Conservation (phyloP, 2,888 invertebrate genomes). For the Platyscelio sp. region DNA sequence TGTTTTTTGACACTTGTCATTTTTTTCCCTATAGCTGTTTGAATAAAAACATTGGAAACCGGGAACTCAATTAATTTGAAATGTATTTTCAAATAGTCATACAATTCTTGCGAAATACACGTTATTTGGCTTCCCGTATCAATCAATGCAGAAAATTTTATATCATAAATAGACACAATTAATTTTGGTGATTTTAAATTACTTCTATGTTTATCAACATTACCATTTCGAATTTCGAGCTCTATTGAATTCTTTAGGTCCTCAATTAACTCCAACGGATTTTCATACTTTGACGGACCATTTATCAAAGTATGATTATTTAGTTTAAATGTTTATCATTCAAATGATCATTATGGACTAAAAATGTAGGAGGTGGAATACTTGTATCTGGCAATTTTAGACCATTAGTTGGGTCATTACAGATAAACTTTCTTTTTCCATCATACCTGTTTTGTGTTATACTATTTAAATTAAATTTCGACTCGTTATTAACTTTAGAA, state of each 20-base stretch:
- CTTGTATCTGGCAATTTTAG: too few species aligned
- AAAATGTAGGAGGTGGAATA: too few species aligned
- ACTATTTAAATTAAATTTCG: too few species aligned
- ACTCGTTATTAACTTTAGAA: too few species aligned
- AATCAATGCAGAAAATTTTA: constrained; percentile 25
- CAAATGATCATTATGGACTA: too few species aligned
- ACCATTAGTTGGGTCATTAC: too few species aligned
- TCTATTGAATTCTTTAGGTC: not conserved
- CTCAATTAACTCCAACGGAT: constrained; percentile 14
- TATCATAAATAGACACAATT: not conserved
- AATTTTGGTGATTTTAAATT: not conserved
- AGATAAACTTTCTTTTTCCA: too few species aligned
- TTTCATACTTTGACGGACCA: constrained; percentile 20
- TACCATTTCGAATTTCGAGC: not conserved
- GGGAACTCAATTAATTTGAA: constrained; percentile 39
- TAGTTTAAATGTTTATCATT: constrained; percentile 18
- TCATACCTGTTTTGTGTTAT: too few species aligned
- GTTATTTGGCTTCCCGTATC: constrained; percentile 70
- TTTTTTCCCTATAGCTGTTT: constrained; percentile 55
- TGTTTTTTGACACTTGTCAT: constrained; percentile 40
- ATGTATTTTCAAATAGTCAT: constrained; percentile 24
- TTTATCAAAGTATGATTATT: not conserved
- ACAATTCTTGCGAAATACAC: constrained; percentile 61
- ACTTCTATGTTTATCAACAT: too few species aligned
- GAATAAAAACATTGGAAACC: constrained; percentile 52